Conservation (phyloP, 2,797 vertebrate species). For the Enteromius afrohamiltoni region DNA sequence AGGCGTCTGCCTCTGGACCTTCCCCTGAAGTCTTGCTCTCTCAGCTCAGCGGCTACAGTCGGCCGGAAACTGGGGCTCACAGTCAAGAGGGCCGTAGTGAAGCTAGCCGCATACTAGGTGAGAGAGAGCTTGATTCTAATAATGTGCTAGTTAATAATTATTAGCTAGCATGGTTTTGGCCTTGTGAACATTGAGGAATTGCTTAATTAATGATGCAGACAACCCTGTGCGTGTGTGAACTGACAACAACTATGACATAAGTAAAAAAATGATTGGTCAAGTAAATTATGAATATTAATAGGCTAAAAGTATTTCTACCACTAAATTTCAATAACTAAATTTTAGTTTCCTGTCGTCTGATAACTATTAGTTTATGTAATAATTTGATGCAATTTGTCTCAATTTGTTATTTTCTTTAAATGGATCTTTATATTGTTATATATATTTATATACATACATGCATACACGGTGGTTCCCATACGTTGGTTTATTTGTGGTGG, state of each 20-base stretch:
- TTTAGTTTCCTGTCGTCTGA: not conserved
- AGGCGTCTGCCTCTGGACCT: slow-evolving; percentile 77
- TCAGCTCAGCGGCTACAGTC: slow-evolving; percentile 90
- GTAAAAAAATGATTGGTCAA: not conserved
- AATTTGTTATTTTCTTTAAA: not conserved
- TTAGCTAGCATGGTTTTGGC: not conserved
- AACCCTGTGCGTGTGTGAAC: not conserved
- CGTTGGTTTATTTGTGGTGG: too few species aligned
- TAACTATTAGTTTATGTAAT: not conserved
- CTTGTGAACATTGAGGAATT: not conserved
- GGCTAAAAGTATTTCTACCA: not conserved
- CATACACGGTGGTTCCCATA: too few species aligned
- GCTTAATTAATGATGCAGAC: not conserved
- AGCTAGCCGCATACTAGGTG: slow-evolving; percentile 88
- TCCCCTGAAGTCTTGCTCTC: slow-evolving; percentile 87
- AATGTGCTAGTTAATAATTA: not conserved
- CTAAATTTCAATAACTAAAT: too few species aligned
- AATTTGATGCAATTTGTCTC: not conserved
- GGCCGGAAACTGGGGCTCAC: slow-evolving; percentile 78
- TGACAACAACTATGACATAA: not conserved
- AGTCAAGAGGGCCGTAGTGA: slow-evolving; percentile 84
- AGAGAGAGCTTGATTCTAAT: slow-evolving; percentile 34
- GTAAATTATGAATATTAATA: not conserved
- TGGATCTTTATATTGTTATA: not conserved
- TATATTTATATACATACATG: not conserved